Evolutionary conservation across 2,797 vertebrate genomes (phyloP).

Genomic region (Anabacerthia variegaticeps): DNA sequence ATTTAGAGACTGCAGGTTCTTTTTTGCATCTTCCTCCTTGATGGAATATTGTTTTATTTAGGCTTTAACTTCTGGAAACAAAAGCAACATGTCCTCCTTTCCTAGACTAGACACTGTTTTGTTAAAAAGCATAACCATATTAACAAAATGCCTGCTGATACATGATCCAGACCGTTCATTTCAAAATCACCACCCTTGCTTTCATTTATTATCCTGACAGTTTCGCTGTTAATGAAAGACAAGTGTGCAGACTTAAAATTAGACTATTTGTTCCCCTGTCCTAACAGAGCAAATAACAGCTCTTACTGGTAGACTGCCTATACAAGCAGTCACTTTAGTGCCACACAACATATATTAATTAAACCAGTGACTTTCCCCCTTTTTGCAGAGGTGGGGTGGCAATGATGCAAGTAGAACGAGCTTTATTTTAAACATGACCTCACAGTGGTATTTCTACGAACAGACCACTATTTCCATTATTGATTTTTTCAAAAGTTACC

Average conservation of each 20-base stretch:
- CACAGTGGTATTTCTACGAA: constrained; percentile 13
- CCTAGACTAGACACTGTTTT: background rate
- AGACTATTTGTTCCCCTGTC: background rate
- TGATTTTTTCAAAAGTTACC: constrained; percentile 35
- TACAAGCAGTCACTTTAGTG: background rate
- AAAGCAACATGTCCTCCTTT: background rate
- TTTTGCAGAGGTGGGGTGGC: background rate
- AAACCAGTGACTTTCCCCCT: background rate
- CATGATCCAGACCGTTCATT: background rate
- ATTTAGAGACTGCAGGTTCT: background rate
- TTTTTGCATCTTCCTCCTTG: background rate
- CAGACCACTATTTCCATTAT: constrained; percentile 25
- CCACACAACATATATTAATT: background rate
- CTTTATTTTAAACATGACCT: constrained; percentile 24
- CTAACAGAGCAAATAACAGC: background rate
- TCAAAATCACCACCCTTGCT: constrained; percentile 3
- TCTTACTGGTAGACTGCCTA: background rate
- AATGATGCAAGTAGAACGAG: background rate
- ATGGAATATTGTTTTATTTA: background rate
- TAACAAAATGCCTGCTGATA: background rate
- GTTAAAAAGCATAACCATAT: background rate
- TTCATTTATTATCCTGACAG: constrained; percentile 14
- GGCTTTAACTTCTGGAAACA: background rate
- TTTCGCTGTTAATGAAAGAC: constrained; percentile 11
- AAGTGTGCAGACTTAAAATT: constrained; percentile 13